phyloP scores from a whole-genome alignment of 1,140 invertebrate species.

The Episyrphus balteatus region DNA sequence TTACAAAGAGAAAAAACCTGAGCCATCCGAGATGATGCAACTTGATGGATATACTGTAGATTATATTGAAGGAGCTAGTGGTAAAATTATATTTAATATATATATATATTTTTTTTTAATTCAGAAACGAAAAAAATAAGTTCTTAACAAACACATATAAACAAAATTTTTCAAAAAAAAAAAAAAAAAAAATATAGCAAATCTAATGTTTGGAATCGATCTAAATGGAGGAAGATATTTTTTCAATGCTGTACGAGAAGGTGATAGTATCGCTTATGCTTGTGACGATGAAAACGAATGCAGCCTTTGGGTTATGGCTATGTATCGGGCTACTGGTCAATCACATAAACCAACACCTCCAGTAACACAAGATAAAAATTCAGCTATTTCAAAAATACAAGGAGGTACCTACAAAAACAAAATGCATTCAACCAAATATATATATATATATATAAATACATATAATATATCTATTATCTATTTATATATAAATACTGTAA shows the following conservation, averaged over 20 bases:
- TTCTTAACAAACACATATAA: not conserved
- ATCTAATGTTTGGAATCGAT: conserved; percentile 81
- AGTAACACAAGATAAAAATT: conserved; percentile 74
- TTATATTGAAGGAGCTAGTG: conserved; percentile 90
- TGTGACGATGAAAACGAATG: conserved; percentile 98
- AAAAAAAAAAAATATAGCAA: conserved; percentile 47
- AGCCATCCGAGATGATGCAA: conserved; percentile 99
- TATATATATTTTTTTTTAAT: not conserved
- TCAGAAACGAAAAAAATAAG: no score
- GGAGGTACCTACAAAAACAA: conserved; percentile 38
- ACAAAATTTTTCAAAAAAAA: not conserved
- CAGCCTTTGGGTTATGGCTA: conserved; percentile 96
- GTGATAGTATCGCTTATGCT: conserved; percentile 92
- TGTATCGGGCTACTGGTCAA: conserved; percentile 97
- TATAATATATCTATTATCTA: not conserved
- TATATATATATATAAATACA: not conserved
- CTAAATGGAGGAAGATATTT: conserved; percentile 84
- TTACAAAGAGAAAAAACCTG: conserved; percentile 98
- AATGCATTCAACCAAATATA: not conserved
- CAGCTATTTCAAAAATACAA: conserved; percentile 79
- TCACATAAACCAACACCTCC: conserved; percentile 96
- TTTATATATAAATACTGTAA: not conserved
- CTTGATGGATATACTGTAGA: conserved; percentile 98
- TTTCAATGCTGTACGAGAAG: conserved; percentile 97
- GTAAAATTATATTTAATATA: conserved; percentile 37